These are phyloP conservation scores for Saiga tatarica DNA, from an alignment of 2,113 vertebrate species.

Conservation along the genomic window DNA sequence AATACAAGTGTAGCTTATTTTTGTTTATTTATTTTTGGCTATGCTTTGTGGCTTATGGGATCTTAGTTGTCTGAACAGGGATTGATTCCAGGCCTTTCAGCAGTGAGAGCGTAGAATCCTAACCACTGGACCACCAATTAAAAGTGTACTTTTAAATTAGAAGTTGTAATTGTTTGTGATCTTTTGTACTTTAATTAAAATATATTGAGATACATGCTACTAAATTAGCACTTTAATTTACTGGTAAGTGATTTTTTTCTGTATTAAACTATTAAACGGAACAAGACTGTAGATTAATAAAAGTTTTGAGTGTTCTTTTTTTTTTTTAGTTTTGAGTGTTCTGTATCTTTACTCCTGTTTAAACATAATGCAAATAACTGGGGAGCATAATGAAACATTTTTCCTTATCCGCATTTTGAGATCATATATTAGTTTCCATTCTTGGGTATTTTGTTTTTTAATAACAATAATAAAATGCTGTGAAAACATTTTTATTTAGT, in stretches of 20 bases:
- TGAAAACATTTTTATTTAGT: not conserved
- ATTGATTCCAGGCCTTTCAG: not conserved
- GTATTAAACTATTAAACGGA: not conserved
- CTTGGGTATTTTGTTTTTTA: not conserved
- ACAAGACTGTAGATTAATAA: not conserved
- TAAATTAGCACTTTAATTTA: not conserved
- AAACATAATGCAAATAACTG: conserved; percentile 2
- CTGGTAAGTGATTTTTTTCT: not conserved
- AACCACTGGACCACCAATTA: not conserved
- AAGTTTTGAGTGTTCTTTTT: not conserved
- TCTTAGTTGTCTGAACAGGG: not conserved
- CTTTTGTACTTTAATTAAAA: conserved; percentile 15
- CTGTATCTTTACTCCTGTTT: not conserved
- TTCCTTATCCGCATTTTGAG: not conserved
- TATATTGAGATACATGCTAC: not conserved
- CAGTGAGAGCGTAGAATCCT: not conserved
- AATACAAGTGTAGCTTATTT: not conserved
- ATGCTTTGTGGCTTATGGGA: not conserved
- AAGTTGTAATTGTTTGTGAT: not conserved
- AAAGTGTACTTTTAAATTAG: not conserved
- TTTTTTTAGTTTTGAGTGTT: not conserved
- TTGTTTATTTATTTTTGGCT: not conserved
- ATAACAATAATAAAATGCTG: not conserved
- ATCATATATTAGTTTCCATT: not conserved
- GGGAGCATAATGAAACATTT: not conserved